These are phyloP conservation scores for Procavia capensis DNA, from an alignment of 2,113 vertebrate genomes.

Conservation along the genomic window DNA sequence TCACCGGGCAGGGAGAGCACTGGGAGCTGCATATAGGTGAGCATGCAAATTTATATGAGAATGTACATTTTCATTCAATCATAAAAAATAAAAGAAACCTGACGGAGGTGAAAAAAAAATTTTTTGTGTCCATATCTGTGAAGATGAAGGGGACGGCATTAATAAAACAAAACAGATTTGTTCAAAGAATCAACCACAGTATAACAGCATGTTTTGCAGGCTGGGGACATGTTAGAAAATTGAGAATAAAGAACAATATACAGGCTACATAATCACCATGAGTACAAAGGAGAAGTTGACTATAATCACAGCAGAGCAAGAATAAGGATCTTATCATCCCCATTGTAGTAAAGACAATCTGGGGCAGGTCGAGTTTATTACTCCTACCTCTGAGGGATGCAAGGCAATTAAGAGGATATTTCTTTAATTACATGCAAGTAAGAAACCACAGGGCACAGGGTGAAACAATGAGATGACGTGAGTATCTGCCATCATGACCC, in stretches of 20 bases:
- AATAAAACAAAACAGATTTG: not conserved
- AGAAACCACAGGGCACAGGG: not conserved
- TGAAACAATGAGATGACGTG: not conserved
- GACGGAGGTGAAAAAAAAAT: too few species aligned
- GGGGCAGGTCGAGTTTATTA: not conserved
- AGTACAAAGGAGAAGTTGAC: not conserved
- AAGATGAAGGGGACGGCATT: not conserved
- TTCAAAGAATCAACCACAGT: not conserved
- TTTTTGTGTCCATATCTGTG: not conserved
- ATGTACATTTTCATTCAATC: too few species aligned
- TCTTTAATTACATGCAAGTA: not conserved
- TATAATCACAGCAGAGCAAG: rapidly evolving
- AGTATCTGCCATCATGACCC: not conserved
- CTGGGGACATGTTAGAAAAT: not conserved
- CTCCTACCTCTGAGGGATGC: not conserved
- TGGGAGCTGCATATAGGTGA: too few species aligned
- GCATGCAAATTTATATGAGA: too few species aligned
- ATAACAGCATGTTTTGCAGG: not conserved
- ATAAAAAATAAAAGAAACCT: too few species aligned
- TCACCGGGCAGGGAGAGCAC: too few species aligned
- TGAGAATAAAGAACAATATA: not conserved
- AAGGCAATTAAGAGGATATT: not conserved
- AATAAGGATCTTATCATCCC: not conserved
- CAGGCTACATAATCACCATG: too few species aligned
- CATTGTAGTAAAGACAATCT: not conserved